Evolutionary conservation across 92 coral and sea anemone species (phyloP), one percentile per base, ranked within the genome.

Genomic region (Desmophyllum pertusum): DNA sequence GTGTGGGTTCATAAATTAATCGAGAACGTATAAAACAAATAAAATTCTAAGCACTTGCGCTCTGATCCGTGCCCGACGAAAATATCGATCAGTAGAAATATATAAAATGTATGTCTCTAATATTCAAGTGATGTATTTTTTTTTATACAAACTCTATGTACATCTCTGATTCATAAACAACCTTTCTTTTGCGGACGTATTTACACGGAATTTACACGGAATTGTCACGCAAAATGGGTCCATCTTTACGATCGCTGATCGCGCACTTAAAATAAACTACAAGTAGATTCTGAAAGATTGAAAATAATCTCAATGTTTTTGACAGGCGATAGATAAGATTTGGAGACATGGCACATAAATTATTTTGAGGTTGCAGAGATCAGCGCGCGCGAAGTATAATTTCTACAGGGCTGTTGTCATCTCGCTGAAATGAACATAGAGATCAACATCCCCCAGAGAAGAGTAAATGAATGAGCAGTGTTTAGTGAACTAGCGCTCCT

Each of bases 1-100:
- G 41, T 30, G 70, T 41, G 79, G 86, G 66, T 73, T 89, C 88
- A 89, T 89, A 89, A 89, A 84, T 89, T 89, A 89, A 89, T 84
- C 77, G 92, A 82, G 73, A 84, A 83, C 67, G 86, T 83, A 79
- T 66, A 83, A 71, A 79, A 84, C 92, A 89, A 89, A 89, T 86
- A 74, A 84, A 84, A 73, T 88, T 69, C 59, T 88, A 76, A 57
- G 69, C 79, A 68, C 82, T 35, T 72, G 27, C 30, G 27, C 53
- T 78, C 70, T 80, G 84, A 72, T 41, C 86, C 72, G 61, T 73
- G 64, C 82, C 78, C 57, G 81, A 80, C 23, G 78, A 89, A 89
- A 89, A 89, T 84, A 84, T 35, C n/a, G n/a, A n/a, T 78, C 75
- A 73, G 74, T 80, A 80, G 43, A 89, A 83, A 89, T 79, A 89